phyloP scores from a whole-genome alignment of 2,888 invertebrate species.

The Acrobasis repandana region DNA sequence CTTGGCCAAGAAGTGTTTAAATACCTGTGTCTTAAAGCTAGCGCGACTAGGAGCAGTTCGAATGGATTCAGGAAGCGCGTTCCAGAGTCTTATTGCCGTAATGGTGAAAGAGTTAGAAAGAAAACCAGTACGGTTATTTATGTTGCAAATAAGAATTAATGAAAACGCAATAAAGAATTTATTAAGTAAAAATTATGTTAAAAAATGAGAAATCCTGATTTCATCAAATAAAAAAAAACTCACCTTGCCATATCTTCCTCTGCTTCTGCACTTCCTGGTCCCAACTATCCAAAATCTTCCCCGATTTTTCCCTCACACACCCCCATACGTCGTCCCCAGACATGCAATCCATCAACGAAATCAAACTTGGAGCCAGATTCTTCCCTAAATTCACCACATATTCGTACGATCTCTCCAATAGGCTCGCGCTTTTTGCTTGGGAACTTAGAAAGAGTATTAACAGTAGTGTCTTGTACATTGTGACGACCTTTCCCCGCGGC shows the following conservation, averaged over 20 bases:
- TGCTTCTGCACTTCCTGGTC: slow-evolving; percentile 63
- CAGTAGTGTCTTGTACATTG: slow-evolving; percentile 32
- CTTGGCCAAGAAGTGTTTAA: no score
- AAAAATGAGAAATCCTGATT: no score
- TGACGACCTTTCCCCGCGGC: not conserved
- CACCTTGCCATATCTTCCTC: slow-evolving; percentile 69
- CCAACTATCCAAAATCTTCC: slow-evolving; percentile 74
- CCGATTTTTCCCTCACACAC: slow-evolving; percentile 81
- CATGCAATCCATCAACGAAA: slow-evolving; percentile 80
- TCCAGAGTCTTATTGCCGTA: no score
- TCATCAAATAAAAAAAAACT: slow-evolving; percentile 24
- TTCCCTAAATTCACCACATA: slow-evolving; percentile 70
- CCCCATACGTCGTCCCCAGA: slow-evolving; percentile 74
- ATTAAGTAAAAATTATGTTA: no score
- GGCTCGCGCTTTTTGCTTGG: slow-evolving; percentile 59
- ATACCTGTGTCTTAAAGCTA: no score
- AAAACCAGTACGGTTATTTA: no score
- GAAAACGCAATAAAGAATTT: no score
- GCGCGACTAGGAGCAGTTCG: no score
- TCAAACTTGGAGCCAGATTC: slow-evolving; percentile 74
- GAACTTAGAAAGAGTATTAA: slow-evolving; percentile 47
- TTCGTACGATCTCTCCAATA: slow-evolving; percentile 66
- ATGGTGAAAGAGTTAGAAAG: no score
- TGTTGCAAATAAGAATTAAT: no score
- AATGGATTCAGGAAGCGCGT: no score